These are phyloP conservation scores for Drosophila quinaria DNA, from an alignment of 2,888 invertebrate genomes.

Conservation along the genomic window DNA sequence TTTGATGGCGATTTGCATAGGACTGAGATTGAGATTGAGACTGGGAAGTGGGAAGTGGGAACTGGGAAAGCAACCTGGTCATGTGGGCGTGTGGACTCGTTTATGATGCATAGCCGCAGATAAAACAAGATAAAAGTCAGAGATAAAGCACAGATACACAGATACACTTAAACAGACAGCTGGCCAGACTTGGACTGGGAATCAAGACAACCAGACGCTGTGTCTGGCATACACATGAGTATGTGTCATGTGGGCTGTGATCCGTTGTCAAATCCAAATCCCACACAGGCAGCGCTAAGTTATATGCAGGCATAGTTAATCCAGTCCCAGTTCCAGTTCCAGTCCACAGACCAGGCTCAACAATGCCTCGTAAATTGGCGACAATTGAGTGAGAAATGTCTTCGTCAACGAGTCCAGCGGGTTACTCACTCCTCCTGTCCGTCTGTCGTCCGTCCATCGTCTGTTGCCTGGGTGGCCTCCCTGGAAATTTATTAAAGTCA, in stretches of 20 bases:
- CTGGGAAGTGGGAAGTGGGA: background rate
- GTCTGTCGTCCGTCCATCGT: background rate
- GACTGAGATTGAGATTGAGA: constrained; percentile 28
- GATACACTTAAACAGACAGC: constrained; percentile 28
- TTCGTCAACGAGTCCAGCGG: constrained; percentile 27
- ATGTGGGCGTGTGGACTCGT: constrained; percentile 56
- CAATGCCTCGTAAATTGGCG: constrained; percentile 75
- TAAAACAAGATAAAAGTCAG: constrained; percentile 72
- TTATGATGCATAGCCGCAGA: constrained; percentile 75
- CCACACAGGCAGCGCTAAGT: constrained; percentile 66
- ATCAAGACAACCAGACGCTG: constrained; percentile 37
- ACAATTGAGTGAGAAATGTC: constrained; percentile 73
- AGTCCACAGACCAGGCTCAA: constrained; percentile 36
- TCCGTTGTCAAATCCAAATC: constrained; percentile 61
- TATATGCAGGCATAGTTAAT: constrained; percentile 49
- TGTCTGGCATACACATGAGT: constrained; percentile 39
- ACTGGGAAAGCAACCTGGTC: constrained; percentile 3
- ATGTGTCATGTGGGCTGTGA: constrained; percentile 61
- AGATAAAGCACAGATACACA: constrained; percentile 30
- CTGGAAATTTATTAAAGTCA: constrained; percentile 4
- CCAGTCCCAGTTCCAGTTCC: constrained; percentile 7
- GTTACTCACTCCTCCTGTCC: constrained; percentile 6
- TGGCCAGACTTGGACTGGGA: constrained; percentile 23
- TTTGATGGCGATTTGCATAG: constrained; percentile 52
- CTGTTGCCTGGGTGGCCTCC: constrained; percentile 24